Evolutionary conservation across 2,113 vertebrate species (phyloP).

Genomic region (Telmatochromis sp.): DNA sequence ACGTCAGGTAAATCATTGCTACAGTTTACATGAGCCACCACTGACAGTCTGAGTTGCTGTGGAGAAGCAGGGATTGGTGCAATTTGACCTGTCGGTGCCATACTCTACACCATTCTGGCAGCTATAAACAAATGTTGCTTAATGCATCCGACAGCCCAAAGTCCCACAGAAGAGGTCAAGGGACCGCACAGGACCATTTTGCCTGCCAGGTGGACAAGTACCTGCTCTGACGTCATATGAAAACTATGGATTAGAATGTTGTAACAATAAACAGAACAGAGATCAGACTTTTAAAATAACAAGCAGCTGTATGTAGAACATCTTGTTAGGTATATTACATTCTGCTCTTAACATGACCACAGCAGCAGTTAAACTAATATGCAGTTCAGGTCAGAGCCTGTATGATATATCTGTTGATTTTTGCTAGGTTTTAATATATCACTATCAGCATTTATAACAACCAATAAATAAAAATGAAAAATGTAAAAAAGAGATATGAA

Average conservation of each 20-base stretch:
- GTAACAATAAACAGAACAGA: neutral
- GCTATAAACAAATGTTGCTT: neutral
- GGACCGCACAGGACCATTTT: neutral
- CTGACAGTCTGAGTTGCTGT: neutral
- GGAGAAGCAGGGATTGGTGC: neutral
- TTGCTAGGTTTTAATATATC: neutral
- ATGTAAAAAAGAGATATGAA: neutral
- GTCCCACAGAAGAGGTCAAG: neutral
- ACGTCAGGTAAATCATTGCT: neutral
- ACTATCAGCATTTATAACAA: neutral
- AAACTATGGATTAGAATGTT: neutral
- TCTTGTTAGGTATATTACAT: neutral
- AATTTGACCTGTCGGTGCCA: neutral
- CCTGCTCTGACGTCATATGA: neutral
- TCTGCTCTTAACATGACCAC: neutral
- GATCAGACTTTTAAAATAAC: neutral
- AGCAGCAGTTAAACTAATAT: neutral
- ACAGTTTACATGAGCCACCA: neutral
- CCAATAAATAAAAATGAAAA: neutral
- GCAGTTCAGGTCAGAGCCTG: neutral
- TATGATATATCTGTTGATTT: neutral
- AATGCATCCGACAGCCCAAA: neutral
- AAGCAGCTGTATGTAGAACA: neutral
- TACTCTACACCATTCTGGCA: neutral
- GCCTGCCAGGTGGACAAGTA: neutral